Percentiles rank a stretch among this genome's conserved stretches.
Evolutionary conservation across 2,888 invertebrate genomes (phyloP).

Genomic region (Molorchus minor): DNA sequence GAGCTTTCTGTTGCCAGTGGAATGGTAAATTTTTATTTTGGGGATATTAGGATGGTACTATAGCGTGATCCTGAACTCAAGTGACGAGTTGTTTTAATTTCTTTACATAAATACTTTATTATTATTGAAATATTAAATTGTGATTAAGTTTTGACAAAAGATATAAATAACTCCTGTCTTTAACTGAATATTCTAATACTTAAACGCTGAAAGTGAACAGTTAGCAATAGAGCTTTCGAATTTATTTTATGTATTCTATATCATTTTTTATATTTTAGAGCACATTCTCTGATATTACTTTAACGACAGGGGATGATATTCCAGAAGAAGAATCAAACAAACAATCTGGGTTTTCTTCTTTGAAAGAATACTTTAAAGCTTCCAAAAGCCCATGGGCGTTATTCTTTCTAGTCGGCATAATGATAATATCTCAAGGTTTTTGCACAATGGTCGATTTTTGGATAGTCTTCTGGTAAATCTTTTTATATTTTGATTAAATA

Average conservation of each 20-base stretch:
- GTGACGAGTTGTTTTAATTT: no score
- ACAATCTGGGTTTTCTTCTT: conserved; percentile 38
- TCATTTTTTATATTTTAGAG: conserved; percentile 7
- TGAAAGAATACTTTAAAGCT: conserved; percentile 51
- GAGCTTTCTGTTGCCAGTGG: conserved; percentile 10
- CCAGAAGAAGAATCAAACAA: conserved; percentile 40
- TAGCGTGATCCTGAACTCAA: no score
- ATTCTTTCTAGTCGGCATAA: conserved; percentile 36
- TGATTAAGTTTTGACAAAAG: no score
- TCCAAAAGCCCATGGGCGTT: conserved; percentile 45
- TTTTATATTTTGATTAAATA: no score
- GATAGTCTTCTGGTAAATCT: conserved; percentile 55
- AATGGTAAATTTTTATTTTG: no score
- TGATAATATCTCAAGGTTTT: conserved; percentile 49
- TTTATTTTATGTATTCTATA: neutral
- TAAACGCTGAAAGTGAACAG: no score
- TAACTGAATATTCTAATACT: no score
- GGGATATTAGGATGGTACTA: no score
- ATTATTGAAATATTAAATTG: no score
- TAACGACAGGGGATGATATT: conserved; percentile 14
- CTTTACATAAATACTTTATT: no score
- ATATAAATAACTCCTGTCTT: no score
- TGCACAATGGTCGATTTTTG: conserved; percentile 55
- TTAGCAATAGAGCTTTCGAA: no score
- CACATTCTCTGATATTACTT: conserved; percentile 10